Conservation (phyloP, 2,113 vertebrate genomes). For the Theropithecus gelada region DNA sequence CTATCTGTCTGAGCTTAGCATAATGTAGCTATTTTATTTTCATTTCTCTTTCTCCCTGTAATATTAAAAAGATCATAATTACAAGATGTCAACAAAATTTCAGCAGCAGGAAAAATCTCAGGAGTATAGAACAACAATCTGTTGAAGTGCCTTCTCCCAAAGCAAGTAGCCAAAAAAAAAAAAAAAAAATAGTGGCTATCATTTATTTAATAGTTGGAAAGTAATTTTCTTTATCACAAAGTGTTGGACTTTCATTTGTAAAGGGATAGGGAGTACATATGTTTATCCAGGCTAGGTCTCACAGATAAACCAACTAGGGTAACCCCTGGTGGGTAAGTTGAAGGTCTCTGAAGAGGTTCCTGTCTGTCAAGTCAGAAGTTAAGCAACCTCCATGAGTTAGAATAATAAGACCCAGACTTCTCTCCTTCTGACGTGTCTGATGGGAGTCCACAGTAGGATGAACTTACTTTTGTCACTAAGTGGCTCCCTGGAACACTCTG, state of each 20-base stretch:
- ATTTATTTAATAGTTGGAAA: neutral
- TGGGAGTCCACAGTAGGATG: neutral
- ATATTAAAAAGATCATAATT: neutral
- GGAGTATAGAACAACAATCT: neutral
- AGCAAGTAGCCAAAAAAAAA: neutral
- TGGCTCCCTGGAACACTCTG: neutral
- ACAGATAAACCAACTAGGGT: neutral
- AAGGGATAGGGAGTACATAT: neutral
- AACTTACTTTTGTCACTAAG: neutral
- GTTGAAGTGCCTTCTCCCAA: neutral
- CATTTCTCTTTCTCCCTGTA: slow-evolving; percentile 17
- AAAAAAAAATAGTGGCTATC: neutral
- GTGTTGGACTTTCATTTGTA: neutral
- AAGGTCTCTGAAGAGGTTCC: neutral
- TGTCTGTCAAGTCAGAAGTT: neutral
- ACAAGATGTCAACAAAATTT: neutral
- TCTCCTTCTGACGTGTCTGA: neutral
- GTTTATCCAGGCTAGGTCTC: neutral
- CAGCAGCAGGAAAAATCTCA: neutral
- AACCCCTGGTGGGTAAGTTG: neutral
- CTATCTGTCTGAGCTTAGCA: neutral
- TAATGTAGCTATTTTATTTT: neutral
- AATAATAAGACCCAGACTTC: neutral
- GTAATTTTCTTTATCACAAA: neutral
- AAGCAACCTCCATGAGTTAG: neutral